Conservation (phyloP, 2,888 invertebrate genomes). For the Pimpla rufipes region DNA sequence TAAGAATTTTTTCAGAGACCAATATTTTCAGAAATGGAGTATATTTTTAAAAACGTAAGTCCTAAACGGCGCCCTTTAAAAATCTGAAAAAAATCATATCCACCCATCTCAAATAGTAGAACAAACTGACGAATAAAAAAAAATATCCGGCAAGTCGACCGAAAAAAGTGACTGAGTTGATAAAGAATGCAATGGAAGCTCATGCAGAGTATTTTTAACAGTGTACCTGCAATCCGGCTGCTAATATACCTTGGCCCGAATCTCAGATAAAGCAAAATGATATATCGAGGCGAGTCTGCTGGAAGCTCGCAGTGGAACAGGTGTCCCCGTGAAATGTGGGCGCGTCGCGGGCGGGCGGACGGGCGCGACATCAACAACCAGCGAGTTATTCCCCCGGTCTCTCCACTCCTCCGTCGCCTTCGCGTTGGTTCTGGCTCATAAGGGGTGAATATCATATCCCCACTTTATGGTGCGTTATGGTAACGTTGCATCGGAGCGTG, state of each 20-base stretch:
- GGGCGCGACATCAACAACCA: slow-evolving; percentile 49
- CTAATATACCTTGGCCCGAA: neutral
- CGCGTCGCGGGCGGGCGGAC: slow-evolving; percentile 71
- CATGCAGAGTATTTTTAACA: too few species aligned
- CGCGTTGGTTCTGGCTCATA: slow-evolving; percentile 44
- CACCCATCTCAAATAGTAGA: too few species aligned
- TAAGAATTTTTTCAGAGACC: too few species aligned
- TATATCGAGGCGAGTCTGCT: neutral
- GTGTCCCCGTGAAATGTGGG: slow-evolving; percentile 79
- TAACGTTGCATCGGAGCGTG: slow-evolving; percentile 68
- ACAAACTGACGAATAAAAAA: too few species aligned
- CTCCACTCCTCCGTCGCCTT: slow-evolving; percentile 7
- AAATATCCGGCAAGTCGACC: too few species aligned
- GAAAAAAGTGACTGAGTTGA: too few species aligned
- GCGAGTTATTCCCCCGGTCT: slow-evolving; percentile 31
- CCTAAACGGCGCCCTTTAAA: too few species aligned
- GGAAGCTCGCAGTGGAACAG: slow-evolving; percentile 77
- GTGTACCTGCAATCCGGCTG: too few species aligned
- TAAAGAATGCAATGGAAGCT: too few species aligned
- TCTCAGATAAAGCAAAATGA: neutral
- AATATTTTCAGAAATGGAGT: too few species aligned
- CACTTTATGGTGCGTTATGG: slow-evolving; percentile 80
- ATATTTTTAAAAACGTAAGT: too few species aligned
- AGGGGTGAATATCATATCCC: slow-evolving; percentile 81
- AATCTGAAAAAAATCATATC: too few species aligned